Base-by-base conservation (phyloP, 2,888 invertebrate species). In the Galerucella nymphaeae region DNA sequence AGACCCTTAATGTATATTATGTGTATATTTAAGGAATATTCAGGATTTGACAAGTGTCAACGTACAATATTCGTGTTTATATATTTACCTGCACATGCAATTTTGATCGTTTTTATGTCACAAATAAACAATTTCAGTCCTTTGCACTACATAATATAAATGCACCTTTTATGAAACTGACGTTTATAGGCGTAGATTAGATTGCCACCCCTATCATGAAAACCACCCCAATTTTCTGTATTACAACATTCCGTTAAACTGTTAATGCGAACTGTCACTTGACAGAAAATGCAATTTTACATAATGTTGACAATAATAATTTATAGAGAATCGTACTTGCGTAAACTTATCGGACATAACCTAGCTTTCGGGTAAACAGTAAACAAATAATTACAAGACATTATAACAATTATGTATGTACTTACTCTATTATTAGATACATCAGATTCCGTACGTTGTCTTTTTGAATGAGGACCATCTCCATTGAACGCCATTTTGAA, bases 401-500 rank as follows among this genome's bases (percentile, higher is more conserved):
- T 55, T 59, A 59, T 41, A 63, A n/a, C 45, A 20, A 64, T 23
- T 50, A 20, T 16, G 16, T 48, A 63, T 23, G 23, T n/a, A 86
- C 87, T 87, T 83, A 88, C 88, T 80, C 87, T 84, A 79, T 87
- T 87, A 79, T 86, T 87, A 70, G 84, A 85, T 45, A 86, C 81
- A 78, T 87, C 87, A 68, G 84, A 82, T 78, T 87, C 88, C 72
- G 86, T 87, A 77, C 87, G 84, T 79, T 86, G 87, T 81, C 87
- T 83, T 85, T 88, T 88, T 79, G 84, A 85, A 78, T 86, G 86
- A 75, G 87, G 87, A 77, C 90, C 90, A 89, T 91, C 90, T 85
- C 91, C 91, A 89, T 91, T 91, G 89, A 91, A 91, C 90, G 91
- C 91, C 91, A 91, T 91, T 87, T 88, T 90, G 89, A 87, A 90